Evolutionary conservation across 1,140 invertebrate genomes (phyloP), one percentile per base, ranked within the genome.

Genomic region (Dendroctonus ponderosae): DNA sequence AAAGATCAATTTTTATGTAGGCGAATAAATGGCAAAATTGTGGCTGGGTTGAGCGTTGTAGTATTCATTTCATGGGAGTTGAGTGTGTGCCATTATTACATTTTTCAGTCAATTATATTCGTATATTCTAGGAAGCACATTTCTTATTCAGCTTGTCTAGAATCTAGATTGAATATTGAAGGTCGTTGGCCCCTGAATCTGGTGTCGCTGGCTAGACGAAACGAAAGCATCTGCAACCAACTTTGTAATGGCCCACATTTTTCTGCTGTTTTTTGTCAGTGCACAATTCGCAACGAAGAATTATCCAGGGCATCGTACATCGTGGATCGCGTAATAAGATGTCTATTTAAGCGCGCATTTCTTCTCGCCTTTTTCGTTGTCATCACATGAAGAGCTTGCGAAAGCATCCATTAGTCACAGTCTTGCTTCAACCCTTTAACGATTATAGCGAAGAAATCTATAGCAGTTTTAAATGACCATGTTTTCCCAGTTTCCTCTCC

Each of bases 211-310:
- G 58, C 58, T 60, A 60, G 58, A 60, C 58, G 58, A 60, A 60
- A 60, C 44, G 58, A 60, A 60, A 60, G 58, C 58, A 60, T 60
- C 58, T 60, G 58, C 58, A n/a, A 60, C 58, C 46, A 49, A 48
- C 44, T 60, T 60, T 37, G 58, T 60, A 60, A 60, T 60, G 58
- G 58, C 58, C 58, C 58, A 60, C 58, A 60, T 60, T 60, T 60
- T 60, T 60, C 58, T 60, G 46, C 58, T 60, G 48, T 60, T 60
- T 60, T 58, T 44, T 26, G 44, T 12, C 44, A 46, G 26, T 44
- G 58, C 58, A 38, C 26, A 26, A 26, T 26, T 26, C 26, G 26
- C 26, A 26, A 26, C 26, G 26, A 26, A 26, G 58, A 39, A 60
- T 60, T 60, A 60, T 60, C 46, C 58, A 49, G 58, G 58, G 58